Conservation (phyloP, 1,140 invertebrate species). For the Carcinoscorpius rotundicauda region DNA sequence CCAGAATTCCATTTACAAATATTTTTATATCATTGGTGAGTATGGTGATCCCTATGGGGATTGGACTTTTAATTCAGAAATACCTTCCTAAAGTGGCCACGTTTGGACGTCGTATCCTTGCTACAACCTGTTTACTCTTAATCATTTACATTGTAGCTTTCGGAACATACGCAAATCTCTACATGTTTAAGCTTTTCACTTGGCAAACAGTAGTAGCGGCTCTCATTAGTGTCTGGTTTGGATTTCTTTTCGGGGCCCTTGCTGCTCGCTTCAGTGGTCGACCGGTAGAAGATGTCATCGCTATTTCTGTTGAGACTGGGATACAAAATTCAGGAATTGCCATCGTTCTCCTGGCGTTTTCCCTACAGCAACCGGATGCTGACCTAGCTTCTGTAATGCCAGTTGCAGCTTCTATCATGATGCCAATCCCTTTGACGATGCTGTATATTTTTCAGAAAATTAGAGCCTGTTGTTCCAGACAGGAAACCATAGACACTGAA, state of each 20-base stretch:
- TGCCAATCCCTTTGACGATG: conserved; percentile 60
- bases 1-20: conserved; percentile 64
- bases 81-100: conserved; percentile 49
- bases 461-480: too few species aligned
- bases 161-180: conserved; percentile 78
- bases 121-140: conserved; percentile 68
- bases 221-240: conserved; percentile 70
- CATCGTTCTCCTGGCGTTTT: conserved; percentile 57
- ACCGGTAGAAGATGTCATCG: conserved; percentile 51
- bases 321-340: conserved; percentile 90
- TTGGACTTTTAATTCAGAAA: conserved; percentile 51
- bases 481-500: too few species aligned
- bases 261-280: conserved; percentile 47
- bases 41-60: conserved; percentile 65
- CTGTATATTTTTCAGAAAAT: too few species aligned
- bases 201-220: conserved; percentile 76
- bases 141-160: conserved; percentile 82
- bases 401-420: conserved; percentile 83
- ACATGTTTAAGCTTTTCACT: conserved; percentile 71
- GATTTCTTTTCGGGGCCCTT: conserved; percentile 61
- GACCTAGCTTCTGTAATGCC: conserved; percentile 47
- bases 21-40: conserved; percentile 60
- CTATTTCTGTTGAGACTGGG: conserved; percentile 85
- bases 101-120: conserved; percentile 63
- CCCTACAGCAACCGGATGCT: conserved; percentile 35